Percentiles rank a stretch among this genome's conserved stretches.
Evolutionary conservation across 2,797 vertebrate species (phyloP).

Genomic region (Ctenochaetus hawaiiensis): DNA sequence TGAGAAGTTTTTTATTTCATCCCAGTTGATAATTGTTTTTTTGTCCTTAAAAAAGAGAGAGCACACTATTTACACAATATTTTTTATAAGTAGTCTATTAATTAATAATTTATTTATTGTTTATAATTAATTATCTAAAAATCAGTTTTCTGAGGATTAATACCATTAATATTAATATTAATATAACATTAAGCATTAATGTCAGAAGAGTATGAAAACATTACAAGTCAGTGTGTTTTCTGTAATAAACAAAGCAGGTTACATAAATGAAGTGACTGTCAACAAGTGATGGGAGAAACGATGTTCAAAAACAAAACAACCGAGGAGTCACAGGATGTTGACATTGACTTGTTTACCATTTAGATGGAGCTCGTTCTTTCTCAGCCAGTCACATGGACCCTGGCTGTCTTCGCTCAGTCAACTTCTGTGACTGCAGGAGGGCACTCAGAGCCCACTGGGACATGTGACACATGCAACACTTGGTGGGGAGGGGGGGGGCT

Average conservation of each 20-base stretch:
- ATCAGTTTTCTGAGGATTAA: background rate
- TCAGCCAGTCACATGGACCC: constrained; percentile 69
- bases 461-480: constrained; percentile 75
- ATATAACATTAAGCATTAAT: background rate
- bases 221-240: background rate
- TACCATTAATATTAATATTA: background rate
- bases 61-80: no score
- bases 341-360: constrained; percentile 69
- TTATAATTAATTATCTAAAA: no score
- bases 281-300: constrained; percentile 8
- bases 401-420: constrained; percentile 72
- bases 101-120: no score
- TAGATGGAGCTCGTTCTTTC: constrained; percentile 6
- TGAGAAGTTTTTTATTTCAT: no score
- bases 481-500: constrained; percentile 50
- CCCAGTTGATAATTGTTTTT: no score
- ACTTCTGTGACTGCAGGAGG: constrained; percentile 44
- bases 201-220: background rate
- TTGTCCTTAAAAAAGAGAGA: no score
- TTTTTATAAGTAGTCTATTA: no score
- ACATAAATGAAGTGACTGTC: background rate
- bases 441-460: constrained; percentile 60
- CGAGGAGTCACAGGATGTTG: constrained; percentile 37
- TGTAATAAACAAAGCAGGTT: background rate
- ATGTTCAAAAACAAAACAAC: constrained; percentile 48